Base-by-base conservation (phyloP, 2,888 invertebrate species). In the Cabera pusaria region DNA sequence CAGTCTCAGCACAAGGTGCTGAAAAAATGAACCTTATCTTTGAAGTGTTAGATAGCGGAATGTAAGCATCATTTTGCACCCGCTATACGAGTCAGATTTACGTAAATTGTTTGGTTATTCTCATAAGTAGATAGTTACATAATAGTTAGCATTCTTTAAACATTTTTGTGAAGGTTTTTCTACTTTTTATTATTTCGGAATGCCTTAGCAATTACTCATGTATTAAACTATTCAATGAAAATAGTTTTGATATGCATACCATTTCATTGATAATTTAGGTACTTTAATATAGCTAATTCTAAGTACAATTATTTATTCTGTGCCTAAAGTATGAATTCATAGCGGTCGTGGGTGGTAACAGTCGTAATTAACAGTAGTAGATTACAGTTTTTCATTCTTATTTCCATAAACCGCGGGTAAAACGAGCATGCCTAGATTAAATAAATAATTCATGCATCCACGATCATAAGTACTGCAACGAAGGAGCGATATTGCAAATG, bases 381-480 rank as follows among this genome's bases (percentile, higher is more conserved):
- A 69, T 72, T 70, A 65, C 56, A 58, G 34, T 59, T 70, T 64
- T 70, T 65, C 62, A 57, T 63, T 56, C 43, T 50, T 69, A 47
- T 78, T 75, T 68, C 63, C 72, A 80, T 81, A 78, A 78, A 71
- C 63, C 68, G 64, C 61, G 67, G 50, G 64, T 64, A 62, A 69
- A 70, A 72, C 58, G 72, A 69, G 61, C 53, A 53, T 50, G 52
- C 46, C 60, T 67, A 70, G 65, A 76, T 80, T 74, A 74, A 66
- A 64, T 68, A 45, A 53, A 71, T 73, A 69, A 68, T 65, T 77
- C 68, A 74, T 64, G 59, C 51, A 50, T 35, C 36, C 52, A 50
- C 50, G 48, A 51, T 41, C 49, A 35, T 41, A 41, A 27, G 39
- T 36, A 35, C 5, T 7, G 40, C 40, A 37, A 49, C 42, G 45